A percentile compares a stretch with the other conserved stretches of the same genome.
phyloP scores from a whole-genome alignment of 2,797 vertebrate species.

The Aselliscus stoliczkanus region DNA sequence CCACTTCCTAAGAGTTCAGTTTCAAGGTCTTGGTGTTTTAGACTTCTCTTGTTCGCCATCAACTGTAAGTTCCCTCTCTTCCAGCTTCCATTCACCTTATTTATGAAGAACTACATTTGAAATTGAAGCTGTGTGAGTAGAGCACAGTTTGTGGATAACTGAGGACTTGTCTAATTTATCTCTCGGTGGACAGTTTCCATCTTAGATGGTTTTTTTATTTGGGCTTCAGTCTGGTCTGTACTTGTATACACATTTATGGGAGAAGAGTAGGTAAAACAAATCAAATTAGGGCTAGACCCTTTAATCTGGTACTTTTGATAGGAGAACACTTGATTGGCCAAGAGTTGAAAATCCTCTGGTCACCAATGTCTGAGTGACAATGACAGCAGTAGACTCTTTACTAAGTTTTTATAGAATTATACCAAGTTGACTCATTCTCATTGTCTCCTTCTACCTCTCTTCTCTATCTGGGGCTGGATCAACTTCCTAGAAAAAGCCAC shows the following conservation, averaged over 20 bases:
- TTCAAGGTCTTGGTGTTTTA: neutral
- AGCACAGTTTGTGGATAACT: neutral
- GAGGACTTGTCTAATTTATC: neutral
- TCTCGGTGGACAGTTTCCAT: neutral
- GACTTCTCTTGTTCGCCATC: neutral
- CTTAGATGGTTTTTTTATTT: neutral
- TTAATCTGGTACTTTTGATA: neutral
- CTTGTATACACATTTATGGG: neutral
- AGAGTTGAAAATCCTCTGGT: neutral
- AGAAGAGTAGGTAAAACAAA: neutral
- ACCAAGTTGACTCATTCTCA: neutral
- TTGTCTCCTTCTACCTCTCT: neutral
- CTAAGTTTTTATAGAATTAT: neutral
- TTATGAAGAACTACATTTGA: neutral
- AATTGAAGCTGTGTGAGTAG: neutral
- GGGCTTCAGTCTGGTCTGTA: neutral
- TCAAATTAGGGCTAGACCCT: neutral
- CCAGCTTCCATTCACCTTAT: neutral
- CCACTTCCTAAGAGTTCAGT: neutral
- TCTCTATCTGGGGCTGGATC: neutral
- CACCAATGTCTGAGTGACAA: neutral
- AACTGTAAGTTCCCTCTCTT: neutral
- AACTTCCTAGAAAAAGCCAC: slow-evolving; percentile 46
- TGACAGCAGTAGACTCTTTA: neutral
- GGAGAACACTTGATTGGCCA: neutral